A percentile compares a stretch with the other conserved stretches of the same genome.
Conservation (phyloP, 2,888 invertebrate species). For the Hirudinaria manillensis region DNA sequence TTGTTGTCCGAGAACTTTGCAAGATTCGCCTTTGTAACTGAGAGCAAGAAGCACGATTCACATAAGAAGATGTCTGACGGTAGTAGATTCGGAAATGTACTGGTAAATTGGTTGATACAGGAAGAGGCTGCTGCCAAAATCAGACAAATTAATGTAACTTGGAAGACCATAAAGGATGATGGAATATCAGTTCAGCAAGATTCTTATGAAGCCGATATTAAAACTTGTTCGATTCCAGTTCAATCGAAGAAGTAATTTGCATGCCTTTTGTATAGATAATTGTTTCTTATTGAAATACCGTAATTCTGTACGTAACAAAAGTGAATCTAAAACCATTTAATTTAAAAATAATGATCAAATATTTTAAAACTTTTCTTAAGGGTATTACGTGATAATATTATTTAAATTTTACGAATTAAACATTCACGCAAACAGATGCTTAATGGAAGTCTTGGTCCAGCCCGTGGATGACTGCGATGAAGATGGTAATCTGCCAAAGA, state of each 20-base stretch:
- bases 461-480: not conserved
- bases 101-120: slow-evolving; percentile 49
- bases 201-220: slow-evolving; percentile 46
- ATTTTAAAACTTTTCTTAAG: not conserved
- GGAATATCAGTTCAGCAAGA: slow-evolving; percentile 49
- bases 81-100: slow-evolving; percentile 46
- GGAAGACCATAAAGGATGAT: slow-evolving; percentile 45
- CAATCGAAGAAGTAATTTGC: not conserved
- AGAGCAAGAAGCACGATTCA: not conserved
- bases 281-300: not conserved
- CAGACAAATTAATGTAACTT: slow-evolving; percentile 50
- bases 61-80: slow-evolving; percentile 6
- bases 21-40: slow-evolving; percentile 30
- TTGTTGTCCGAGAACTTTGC: slow-evolving; percentile 33
- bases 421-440: not conserved
- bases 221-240: slow-evolving; percentile 47
- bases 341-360: not conserved
- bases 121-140: slow-evolving; percentile 42
- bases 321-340: no score
- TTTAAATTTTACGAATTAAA: no score
- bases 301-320: no score
- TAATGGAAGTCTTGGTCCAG: not conserved
- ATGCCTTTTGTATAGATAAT: slow-evolving; percentile 40
- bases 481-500: slow-evolving; percentile 39
- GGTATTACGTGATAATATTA: no score